These are phyloP conservation scores for Caenorhabditis sp. DNA, from an alignment of 2,888 invertebrate genomes.

Conservation along the genomic window DNA sequence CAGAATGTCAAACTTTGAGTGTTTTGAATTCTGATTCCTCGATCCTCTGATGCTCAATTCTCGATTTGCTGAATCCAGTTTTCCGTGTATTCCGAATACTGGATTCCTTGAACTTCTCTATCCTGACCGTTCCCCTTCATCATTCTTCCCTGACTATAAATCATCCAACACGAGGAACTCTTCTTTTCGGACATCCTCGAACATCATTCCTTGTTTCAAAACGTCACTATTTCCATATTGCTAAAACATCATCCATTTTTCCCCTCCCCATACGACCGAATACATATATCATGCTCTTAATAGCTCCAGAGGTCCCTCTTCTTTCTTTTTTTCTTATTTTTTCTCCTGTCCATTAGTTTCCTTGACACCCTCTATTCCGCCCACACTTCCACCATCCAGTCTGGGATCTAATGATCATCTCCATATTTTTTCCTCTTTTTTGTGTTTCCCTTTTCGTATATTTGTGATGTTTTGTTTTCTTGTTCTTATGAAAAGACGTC, in stretches of 20 bases:
- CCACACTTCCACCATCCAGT: neutral
- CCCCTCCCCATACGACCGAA: neutral
- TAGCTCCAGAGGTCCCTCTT: constrained; percentile 8
- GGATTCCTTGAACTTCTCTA: too few species aligned
- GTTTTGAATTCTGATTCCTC: too few species aligned
- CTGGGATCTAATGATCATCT: constrained; percentile 6
- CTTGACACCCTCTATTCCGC: constrained; percentile 20
- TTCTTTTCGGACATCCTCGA: too few species aligned
- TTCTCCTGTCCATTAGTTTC: constrained; percentile 11
- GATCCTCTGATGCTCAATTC: too few species aligned
- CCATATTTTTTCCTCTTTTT: neutral
- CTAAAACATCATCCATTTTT: constrained; percentile 11
- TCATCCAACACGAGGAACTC: too few species aligned
- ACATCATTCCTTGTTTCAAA: constrained; percentile 2
- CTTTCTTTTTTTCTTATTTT: constrained; percentile 1
- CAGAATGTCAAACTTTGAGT: too few species aligned
- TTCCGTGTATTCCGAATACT: too few species aligned
- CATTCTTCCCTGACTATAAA: neutral
- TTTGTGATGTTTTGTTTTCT: neutral
- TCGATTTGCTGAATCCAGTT: too few species aligned
- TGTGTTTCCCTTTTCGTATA: neutral
- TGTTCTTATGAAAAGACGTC: too few species aligned
- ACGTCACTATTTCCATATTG: constrained; percentile 3
- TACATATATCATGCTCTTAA: constrained; percentile 34
- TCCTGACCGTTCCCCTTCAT: neutral